Base-by-base conservation (phyloP, 2,113 vertebrate genomes). In the Myrmecobius fasciatus region DNA sequence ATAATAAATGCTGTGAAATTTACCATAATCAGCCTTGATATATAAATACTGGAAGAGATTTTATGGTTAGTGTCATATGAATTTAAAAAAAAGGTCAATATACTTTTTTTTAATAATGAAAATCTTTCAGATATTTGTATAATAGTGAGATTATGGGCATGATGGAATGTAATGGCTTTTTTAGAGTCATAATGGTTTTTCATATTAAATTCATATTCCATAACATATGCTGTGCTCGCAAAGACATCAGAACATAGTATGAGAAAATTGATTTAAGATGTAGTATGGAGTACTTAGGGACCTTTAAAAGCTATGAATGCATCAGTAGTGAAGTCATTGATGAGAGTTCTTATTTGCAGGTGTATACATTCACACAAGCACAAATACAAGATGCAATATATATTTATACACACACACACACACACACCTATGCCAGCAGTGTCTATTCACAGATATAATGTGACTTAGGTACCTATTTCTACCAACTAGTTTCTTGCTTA, bases 401-500 rank as follows among this genome's bases (percentile, higher is more conserved):
- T 48, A 10, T 25, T 60, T 96, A 95, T 97, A 49, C 52, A 95
- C 96, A 96, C 92, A 54, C 96, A 89, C 28, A 89, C 43, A n/a
- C n/a, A n/a, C n/a, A n/a, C n/a, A 52, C 6, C 36, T 10, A 83
- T 28, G 25, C 25, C 28, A 83, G 67, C 6, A 83, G 26, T n/a
- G 14, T 28, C 28, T 11, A 36, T 83, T 20, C 31, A 83, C n/a
- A 83, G 1, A 36, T 31, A 28, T 12, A 28, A 90, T 90, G 67
- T 91, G 52, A 90, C 20, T 92, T 96, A 93, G 52, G 0, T 28
- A 89, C 53, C 25, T 94, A 91, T 95, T 89, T 49, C n/a, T 14
- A 43, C 54, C 92, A 93, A 89, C 31, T 90, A n/a, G 92, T 93
- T 96, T 96, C 91, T 92, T 92, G 91, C 36, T 95, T 95, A 97